Evolutionary conservation across 92 coral and sea anemone genomes (phyloP).

Genomic region (Muricea muricata): DNA sequence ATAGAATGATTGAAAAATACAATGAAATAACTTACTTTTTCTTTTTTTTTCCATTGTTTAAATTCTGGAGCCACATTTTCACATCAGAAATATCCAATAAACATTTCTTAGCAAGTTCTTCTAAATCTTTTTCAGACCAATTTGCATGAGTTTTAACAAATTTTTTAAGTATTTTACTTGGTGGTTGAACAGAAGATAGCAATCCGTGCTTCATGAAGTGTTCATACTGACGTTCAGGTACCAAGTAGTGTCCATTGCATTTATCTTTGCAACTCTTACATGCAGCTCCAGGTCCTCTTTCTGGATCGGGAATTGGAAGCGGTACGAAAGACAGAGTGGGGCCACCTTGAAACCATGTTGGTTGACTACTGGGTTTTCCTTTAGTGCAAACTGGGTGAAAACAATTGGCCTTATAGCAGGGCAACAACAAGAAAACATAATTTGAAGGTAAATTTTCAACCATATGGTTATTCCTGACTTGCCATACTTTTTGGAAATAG

Average conservation of each 20-base stretch:
- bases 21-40: background rate
- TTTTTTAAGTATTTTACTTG: constrained; percentile 4
- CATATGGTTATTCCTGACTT: constrained; percentile 54
- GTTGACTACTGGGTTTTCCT: constrained; percentile 38
- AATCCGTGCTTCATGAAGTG: constrained; percentile 2
- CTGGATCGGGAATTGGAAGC: constrained; percentile 71
- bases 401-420: constrained; percentile 62
- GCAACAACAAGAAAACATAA: constrained; percentile 54
- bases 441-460: constrained; percentile 58
- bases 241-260: constrained; percentile 44
- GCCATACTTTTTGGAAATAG: constrained; percentile 55
- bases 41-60: constrained; percentile 46
- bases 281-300: constrained; percentile 51
- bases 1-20: background rate
- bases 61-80: constrained; percentile 45
- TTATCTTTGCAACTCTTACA: background rate
- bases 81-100: constrained; percentile 38
- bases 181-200: constrained; percentile 18
- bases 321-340: constrained; percentile 55
- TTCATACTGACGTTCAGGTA: constrained; percentile 50
- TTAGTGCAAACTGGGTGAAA: constrained; percentile 55
- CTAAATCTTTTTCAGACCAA: background rate
- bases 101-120: constrained; percentile 33
- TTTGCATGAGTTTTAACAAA: constrained; percentile 19
- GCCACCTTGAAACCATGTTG: constrained; percentile 66